Evolutionary conservation across 2,113 vertebrate species (phyloP).

Genomic region (Hypocryptadius cinnamomeus): DNA sequence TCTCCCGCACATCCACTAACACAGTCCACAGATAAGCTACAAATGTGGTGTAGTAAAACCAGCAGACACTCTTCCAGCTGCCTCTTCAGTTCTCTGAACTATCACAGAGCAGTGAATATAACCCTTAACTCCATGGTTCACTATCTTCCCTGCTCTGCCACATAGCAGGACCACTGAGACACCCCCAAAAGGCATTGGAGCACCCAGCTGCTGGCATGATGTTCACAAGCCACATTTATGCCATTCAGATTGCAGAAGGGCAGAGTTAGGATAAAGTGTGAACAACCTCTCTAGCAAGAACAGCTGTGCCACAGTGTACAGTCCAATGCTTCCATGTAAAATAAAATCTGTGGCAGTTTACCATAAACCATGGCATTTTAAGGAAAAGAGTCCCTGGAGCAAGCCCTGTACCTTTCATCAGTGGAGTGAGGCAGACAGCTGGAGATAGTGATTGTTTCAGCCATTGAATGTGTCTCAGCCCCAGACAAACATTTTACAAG

Average conservation of each 20-base stretch:
- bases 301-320: neutral
- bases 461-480: neutral
- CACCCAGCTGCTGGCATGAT: neutral
- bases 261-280: neutral
- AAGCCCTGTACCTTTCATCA: neutral
- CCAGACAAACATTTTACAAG: constrained; percentile 8
- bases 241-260: neutral
- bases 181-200: neutral
- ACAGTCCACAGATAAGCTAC: neutral
- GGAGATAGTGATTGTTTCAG: constrained; percentile 14
- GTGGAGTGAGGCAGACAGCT: neutral
- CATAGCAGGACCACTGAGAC: neutral
- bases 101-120: neutral
- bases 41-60: neutral
- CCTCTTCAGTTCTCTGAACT: neutral
- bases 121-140: neutral
- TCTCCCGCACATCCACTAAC: neutral
- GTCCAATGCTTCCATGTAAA: neutral
- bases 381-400: neutral
- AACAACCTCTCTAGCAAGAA: constrained; percentile 3
- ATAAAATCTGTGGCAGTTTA: neutral
- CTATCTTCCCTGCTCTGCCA: neutral
- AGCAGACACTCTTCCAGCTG: neutral
- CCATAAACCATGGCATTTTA: neutral
- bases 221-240: neutral